Base-by-base conservation (phyloP, 1,140 invertebrate species). In the Brachionus manjavacas region DNA sequence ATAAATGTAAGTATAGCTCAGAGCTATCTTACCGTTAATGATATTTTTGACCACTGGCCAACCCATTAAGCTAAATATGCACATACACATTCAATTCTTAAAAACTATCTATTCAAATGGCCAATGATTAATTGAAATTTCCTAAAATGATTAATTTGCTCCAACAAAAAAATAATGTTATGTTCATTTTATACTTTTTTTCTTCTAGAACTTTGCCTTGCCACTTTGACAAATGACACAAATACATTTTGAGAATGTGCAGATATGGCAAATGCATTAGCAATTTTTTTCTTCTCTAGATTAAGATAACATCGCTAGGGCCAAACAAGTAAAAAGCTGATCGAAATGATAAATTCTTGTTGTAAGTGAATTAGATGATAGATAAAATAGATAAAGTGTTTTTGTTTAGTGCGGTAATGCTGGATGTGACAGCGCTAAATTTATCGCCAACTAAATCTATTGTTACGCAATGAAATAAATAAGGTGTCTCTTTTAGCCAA, bases 1-100 rank as follows among this genome's bases (percentile, higher is more conserved):
- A 60, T 72, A 72, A 72, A 72, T 72, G 68, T 76, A 49, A 76
- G 25, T 52, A 76, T 76, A 76, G 41, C 72, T 76, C 41, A 43
- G 11, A 46, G 72, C 41, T 76, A 76, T 76, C 23, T 23, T 23
- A 49, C 72, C 72, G 72, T 76, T 76, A 76, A 76, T 76, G 72
- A 76, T 49, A 46, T 46, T 74, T 76, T 49, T 76, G 46, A 49
- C 72, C 72, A 76, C 43, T 76, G 49, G 72, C 16, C 39, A 76
- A 76, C n/a, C 66, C 31, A 31, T 68, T 68, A 68, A 68, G 25
- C 20, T 68, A 11, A 28, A 31, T 41, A n/a, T n/a, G n/a, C n/a
- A 72, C 16, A 41, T 72, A 72, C 31, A 70, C n/a, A 31, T 35
- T 28, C 14, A 70, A 70, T 70, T 72, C 28, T 72, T 39, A 35